Evolutionary conservation across 1,140 invertebrate species (phyloP).

Genomic region (Brachystomella parvula): DNA sequence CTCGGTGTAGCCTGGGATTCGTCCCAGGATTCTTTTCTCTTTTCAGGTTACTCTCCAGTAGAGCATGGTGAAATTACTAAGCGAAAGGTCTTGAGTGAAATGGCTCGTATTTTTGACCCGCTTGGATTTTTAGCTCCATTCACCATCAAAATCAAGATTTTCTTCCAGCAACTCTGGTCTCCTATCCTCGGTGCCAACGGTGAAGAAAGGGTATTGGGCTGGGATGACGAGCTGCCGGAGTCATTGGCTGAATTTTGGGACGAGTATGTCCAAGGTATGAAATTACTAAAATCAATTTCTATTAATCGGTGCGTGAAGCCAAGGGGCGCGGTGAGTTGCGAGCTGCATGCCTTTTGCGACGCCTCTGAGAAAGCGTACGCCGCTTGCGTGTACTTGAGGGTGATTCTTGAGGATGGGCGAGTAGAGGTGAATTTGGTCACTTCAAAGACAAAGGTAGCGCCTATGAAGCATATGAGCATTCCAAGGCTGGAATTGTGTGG

Average conservation of each 20-base stretch:
- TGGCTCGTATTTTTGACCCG: slow-evolving; percentile 13
- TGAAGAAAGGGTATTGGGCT: neutral
- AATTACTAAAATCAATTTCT: neutral
- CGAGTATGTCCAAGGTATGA: neutral
- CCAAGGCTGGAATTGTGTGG: slow-evolving; percentile 39
- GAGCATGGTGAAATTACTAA: neutral
- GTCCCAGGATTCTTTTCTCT: neutral
- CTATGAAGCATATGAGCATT: slow-evolving; percentile 29
- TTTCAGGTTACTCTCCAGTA: neutral
- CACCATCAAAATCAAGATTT: neutral
- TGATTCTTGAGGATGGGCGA: slow-evolving; percentile 10
- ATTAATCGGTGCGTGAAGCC: slow-evolving; percentile 5
- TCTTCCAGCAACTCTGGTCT: slow-evolving; percentile 13
- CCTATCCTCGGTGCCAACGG: neutral
- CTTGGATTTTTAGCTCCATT: slow-evolving; percentile 8
- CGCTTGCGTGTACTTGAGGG: slow-evolving; percentile 5
- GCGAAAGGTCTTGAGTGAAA: slow-evolving; percentile 4
- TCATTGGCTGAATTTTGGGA: neutral
- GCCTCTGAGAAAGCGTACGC: slow-evolving; percentile 16
- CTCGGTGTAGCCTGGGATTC: slow-evolving; percentile 5
- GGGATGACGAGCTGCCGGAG: slow-evolving; percentile 3
- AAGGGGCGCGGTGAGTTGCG: neutral
- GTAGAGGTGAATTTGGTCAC: slow-evolving; percentile 27
- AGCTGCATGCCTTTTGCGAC: slow-evolving; percentile 24
- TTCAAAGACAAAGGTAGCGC: slow-evolving; percentile 38